phyloP scores from a whole-genome alignment of 2,888 invertebrate genomes.

The Thumatha senex region DNA sequence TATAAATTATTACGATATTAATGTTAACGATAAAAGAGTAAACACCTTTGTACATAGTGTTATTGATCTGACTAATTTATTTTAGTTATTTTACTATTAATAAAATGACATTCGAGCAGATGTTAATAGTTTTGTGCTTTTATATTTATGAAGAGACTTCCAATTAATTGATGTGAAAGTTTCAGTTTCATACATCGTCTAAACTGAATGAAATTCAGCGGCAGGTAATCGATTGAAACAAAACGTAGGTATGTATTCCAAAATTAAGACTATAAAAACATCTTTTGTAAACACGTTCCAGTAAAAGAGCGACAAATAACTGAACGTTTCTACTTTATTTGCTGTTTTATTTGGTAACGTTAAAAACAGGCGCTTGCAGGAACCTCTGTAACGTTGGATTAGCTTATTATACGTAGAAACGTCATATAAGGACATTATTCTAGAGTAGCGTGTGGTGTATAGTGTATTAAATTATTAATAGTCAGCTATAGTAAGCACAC shows the following conservation, averaged over 20 bases:
- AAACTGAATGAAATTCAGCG: too few relatives aligned
- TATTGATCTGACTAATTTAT: too few relatives aligned
- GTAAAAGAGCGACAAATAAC: conserved; percentile 8
- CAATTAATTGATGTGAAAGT: too few relatives aligned
- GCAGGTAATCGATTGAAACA: conserved; percentile 3
- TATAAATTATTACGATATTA: too few relatives aligned
- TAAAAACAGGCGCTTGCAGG: conserved; percentile 17
- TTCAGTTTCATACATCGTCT: too few relatives aligned
- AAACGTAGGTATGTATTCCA: not conserved
- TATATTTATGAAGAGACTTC: too few relatives aligned
- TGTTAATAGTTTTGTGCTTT: too few relatives aligned
- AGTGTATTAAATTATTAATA: conserved; percentile 21
- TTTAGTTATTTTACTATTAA: too few relatives aligned
- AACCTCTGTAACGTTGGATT: conserved; percentile 17
- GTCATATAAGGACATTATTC: conserved; percentile 28
- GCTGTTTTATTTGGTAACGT: conserved; percentile 25
- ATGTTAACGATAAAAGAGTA: too few relatives aligned
- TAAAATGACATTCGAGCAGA: too few relatives aligned
- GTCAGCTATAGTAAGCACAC: conserved; percentile 31
- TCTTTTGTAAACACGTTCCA: not conserved
- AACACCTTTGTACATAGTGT: too few relatives aligned
- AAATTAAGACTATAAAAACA: not conserved
- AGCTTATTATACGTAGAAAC: conserved; percentile 25
- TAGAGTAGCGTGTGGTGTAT: conserved; percentile 19
- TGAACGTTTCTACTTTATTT: conserved; percentile 17